These are phyloP conservation scores for Embidobia sp. DNA, from an alignment of 2,888 invertebrate species.

Conservation along the genomic window DNA sequence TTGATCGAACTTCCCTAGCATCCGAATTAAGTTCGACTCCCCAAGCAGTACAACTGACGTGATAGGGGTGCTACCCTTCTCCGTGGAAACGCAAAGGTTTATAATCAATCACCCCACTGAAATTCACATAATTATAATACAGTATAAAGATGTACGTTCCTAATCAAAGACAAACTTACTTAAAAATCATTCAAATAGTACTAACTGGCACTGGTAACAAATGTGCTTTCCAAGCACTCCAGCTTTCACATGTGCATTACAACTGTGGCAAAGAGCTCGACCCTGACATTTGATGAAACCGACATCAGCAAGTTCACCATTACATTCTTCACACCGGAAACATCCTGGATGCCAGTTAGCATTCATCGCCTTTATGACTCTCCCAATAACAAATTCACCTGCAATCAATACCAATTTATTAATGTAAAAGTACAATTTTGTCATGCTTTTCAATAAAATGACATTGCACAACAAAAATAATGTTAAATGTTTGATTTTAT, in stretches of 20 bases:
- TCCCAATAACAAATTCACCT: conserved; percentile 98
- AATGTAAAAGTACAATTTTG: no score
- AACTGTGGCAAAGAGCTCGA: conserved; percentile 95
- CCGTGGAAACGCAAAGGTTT: conserved; percentile 95
- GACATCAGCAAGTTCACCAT: conserved; percentile 94
- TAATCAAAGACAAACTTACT: not conserved
- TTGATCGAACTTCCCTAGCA: conserved; percentile 96
- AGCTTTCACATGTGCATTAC: conserved; percentile 97
- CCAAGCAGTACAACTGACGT: conserved; percentile 97
- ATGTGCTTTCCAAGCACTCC: conserved; percentile 97
- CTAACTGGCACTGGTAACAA: conserved; percentile 99
- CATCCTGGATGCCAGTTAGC: conserved; percentile 99
- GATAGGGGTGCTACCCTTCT: conserved; percentile 99
- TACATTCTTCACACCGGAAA: conserved; percentile 97
- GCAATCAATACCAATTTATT: no score
- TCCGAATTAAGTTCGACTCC: conserved; percentile 96
- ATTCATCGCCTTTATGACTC: conserved; percentile 99
- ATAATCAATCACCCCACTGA: conserved; percentile 94
- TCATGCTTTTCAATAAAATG: no score
- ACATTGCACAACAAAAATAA: no score
- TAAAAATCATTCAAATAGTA: conserved; percentile 69
- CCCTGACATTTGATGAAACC: conserved; percentile 97
- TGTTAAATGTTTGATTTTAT: no score
- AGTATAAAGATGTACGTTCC: not conserved
- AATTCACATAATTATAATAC: conserved; percentile 64